Evolutionary conservation across 1,140 invertebrate species (phyloP).

Genomic region (Pseudachorutes palmiensis): DNA sequence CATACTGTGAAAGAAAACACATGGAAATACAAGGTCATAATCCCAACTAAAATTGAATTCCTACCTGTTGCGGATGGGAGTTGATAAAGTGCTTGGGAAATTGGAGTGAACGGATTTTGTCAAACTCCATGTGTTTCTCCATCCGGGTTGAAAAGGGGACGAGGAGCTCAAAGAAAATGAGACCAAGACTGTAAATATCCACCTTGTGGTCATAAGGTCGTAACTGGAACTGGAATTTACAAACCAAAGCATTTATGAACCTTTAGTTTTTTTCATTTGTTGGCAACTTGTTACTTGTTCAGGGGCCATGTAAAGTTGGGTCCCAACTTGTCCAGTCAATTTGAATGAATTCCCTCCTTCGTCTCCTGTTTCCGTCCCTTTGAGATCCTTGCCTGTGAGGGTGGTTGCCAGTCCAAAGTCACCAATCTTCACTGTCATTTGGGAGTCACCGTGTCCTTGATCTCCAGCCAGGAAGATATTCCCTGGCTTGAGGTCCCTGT

Average conservation of each 20-base stretch:
- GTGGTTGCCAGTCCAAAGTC: constrained; percentile 93
- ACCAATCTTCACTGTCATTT: constrained; percentile 80
- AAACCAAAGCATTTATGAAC: constrained; percentile 19
- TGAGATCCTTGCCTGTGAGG: constrained; percentile 12
- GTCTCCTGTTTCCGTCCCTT: constrained; percentile 1
- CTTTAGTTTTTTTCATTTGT: too few relatives aligned
- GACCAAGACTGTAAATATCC: constrained; percentile 89
- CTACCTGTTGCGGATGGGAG: constrained; percentile 62
- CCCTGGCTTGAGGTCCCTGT: constrained; percentile 81
- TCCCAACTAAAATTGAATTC: too few relatives aligned
- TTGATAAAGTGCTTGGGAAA: constrained; percentile 62
- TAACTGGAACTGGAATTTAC: too few relatives aligned
- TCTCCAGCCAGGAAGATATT: constrained; percentile 36
- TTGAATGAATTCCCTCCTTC: constrained; percentile 33
- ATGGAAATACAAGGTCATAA: too few relatives aligned
- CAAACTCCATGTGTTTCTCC: constrained; percentile 61
- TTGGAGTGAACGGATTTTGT: constrained; percentile 53
- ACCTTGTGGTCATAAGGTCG: constrained; percentile 95
- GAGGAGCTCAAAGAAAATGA: constrained; percentile 88
- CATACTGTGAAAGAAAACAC: constrained; percentile 47
- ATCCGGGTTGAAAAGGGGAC: constrained; percentile 81
- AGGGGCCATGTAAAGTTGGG: constrained; percentile 93
- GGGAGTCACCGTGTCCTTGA: neutral
- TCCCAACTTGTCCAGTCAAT: constrained; percentile 66
- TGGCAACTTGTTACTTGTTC: constrained; percentile 65